Percentiles rank a stretch among this genome's conserved stretches.
Evolutionary conservation across 2,113 vertebrate species (phyloP).

Genomic region (Piprites chloris): DNA sequence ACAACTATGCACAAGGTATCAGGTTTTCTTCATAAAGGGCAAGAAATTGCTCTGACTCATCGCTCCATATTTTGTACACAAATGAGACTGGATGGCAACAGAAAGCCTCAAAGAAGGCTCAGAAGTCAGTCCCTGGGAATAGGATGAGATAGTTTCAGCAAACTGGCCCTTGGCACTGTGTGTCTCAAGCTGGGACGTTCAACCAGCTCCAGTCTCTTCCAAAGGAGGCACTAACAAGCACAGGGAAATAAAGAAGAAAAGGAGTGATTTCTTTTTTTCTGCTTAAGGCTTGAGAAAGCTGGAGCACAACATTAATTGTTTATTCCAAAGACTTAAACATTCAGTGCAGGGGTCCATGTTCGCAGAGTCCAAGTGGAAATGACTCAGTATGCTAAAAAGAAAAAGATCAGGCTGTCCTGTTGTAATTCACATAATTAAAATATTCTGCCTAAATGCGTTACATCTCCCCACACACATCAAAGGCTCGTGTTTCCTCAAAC

Average conservation of each 20-base stretch:
- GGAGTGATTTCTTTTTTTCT: neutral
- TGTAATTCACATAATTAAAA: slow-evolving; percentile 59
- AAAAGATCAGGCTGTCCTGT: slow-evolving; percentile 25
- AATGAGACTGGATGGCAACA: slow-evolving; percentile 8
- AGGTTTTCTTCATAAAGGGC: slow-evolving; percentile 33
- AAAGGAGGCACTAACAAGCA: neutral
- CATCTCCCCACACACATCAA: slow-evolving; percentile 45
- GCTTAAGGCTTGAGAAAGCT: neutral
- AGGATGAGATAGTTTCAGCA: neutral
- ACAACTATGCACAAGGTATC: slow-evolving; percentile 21
- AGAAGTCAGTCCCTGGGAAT: slow-evolving; percentile 5
- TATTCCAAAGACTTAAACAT: slow-evolving; percentile 42
- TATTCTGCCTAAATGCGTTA: slow-evolving; percentile 49
- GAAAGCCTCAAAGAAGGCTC: slow-evolving; percentile 6
- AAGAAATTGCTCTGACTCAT: slow-evolving; percentile 49
- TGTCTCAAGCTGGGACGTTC: neutral
- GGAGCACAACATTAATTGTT: slow-evolving; percentile 9
- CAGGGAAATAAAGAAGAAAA: neutral
- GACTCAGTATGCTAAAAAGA: slow-evolving; percentile 46
- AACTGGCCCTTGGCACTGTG: neutral
- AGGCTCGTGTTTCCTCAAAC: slow-evolving; percentile 32
- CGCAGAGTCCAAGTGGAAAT: slow-evolving; percentile 59
- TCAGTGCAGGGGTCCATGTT: slow-evolving; percentile 2
- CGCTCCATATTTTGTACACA: slow-evolving; percentile 21
- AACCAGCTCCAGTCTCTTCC: neutral